phyloP scores from a whole-genome alignment of 2,113 vertebrate species.

The Lasiurus borealis region DNA sequence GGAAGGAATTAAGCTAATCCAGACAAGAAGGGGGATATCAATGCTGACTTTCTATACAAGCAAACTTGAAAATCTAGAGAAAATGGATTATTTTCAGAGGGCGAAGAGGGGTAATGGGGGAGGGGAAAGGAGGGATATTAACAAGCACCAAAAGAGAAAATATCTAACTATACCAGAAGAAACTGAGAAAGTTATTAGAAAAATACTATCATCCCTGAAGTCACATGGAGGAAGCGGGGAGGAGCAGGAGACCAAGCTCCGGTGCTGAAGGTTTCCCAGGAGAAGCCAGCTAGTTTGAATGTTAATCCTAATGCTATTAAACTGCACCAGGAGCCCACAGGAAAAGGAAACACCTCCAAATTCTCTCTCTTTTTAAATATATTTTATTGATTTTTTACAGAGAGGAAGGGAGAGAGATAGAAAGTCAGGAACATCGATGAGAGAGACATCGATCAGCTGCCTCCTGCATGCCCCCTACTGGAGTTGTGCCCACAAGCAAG shows the following conservation, averaged over 20 bases:
- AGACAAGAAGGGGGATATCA: background rate
- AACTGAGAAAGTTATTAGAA: background rate
- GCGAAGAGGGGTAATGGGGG: accelerated
- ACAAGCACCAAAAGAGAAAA: background rate
- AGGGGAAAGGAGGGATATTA: accelerated
- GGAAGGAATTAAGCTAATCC: background rate
- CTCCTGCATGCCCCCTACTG: too few relatives aligned
- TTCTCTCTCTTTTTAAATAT: too few relatives aligned
- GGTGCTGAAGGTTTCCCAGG: background rate
- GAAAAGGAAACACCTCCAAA: background rate
- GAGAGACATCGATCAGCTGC: too few relatives aligned
- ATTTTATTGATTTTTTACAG: too few relatives aligned
- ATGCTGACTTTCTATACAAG: background rate
- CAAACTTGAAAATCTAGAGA: background rate
- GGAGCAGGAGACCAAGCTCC: too few relatives aligned
- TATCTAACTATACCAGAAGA: background rate
- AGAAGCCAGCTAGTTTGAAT: background rate
- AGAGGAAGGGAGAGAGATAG: too few relatives aligned
- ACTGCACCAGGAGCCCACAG: background rate
- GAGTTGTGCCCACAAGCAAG: too few relatives aligned
- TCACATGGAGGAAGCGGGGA: accelerated
- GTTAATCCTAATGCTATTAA: background rate
- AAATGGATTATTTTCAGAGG: background rate
- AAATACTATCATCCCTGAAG: background rate
- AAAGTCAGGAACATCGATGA: too few relatives aligned